Percentiles rank a stretch among this genome's conserved stretches.
Conservation (phyloP, 2,113 vertebrate species). For the Psittacula cyanocephala region DNA sequence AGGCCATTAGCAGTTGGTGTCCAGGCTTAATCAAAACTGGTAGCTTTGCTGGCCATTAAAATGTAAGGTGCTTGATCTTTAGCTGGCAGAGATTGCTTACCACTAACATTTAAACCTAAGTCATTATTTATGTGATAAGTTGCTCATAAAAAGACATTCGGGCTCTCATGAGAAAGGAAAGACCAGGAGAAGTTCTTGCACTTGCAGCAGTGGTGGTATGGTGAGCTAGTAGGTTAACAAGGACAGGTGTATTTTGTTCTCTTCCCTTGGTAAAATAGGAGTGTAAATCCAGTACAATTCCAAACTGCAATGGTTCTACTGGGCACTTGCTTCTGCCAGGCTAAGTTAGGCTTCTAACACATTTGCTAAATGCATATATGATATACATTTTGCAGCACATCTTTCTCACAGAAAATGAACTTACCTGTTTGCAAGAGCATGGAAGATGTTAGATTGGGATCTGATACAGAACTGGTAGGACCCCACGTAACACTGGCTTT, state of each 20-base stretch:
- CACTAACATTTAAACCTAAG: background rate
- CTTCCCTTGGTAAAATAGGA: background rate
- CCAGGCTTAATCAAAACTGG: background rate
- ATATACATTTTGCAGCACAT: background rate
- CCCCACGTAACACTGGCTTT: background rate
- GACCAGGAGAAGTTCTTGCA: background rate
- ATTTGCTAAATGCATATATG: background rate
- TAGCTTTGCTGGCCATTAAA: background rate
- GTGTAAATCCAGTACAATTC: background rate
- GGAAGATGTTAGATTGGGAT: background rate
- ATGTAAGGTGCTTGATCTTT: background rate
- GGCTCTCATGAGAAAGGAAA: background rate
- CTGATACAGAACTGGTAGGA: background rate
- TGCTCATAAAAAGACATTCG: background rate
- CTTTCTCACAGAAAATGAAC: background rate
- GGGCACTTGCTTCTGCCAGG: background rate
- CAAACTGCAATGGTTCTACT: background rate
- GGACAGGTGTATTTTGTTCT: background rate
- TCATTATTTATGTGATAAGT: background rate
- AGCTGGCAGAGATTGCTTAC: background rate
- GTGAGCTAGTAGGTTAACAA: background rate
- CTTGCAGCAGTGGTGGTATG: background rate
- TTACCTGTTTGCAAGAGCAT: accelerated
- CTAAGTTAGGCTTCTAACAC: background rate
- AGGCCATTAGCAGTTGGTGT: no score